phyloP scores from a whole-genome alignment of 2,797 vertebrate species.

The Gymnopithys bicolor region DNA sequence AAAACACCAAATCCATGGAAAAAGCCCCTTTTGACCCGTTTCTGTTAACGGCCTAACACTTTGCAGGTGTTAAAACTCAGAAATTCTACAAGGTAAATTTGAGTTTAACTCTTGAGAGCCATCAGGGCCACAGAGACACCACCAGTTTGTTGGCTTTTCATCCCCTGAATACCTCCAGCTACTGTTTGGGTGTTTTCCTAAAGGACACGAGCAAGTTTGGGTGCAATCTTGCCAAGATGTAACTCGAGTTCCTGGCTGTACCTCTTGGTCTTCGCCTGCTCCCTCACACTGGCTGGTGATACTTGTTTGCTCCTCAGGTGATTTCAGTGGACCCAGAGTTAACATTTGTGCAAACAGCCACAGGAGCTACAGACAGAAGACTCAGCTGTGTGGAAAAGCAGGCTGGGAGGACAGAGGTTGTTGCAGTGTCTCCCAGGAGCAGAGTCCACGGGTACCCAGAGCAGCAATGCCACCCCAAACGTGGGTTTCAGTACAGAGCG shows the following conservation, averaged over 20 bases:
- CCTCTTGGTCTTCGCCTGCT: background rate
- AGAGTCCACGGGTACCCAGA: background rate
- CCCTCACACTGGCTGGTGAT: background rate
- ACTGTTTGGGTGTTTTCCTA: background rate
- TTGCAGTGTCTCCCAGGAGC: background rate
- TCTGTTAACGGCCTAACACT: too few species aligned
- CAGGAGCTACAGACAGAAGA: accelerated
- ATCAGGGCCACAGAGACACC: background rate
- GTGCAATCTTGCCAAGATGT: background rate
- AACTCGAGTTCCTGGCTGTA: conserved; percentile 28
- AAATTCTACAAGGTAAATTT: background rate
- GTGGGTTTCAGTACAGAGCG: background rate
- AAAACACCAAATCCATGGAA: accelerated
- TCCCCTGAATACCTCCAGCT: background rate
- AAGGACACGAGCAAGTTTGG: background rate
- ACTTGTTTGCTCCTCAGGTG: background rate
- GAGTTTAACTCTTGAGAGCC: background rate
- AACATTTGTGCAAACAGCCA: background rate
- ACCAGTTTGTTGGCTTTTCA: background rate
- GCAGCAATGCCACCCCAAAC: background rate
- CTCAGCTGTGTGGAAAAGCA: background rate
- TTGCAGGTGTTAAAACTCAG: background rate
- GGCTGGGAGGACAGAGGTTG: background rate
- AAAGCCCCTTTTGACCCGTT: background rate
- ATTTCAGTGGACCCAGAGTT: background rate